Conservation (phyloP, 2,888 invertebrate species). For the Microctonus brassicae region DNA sequence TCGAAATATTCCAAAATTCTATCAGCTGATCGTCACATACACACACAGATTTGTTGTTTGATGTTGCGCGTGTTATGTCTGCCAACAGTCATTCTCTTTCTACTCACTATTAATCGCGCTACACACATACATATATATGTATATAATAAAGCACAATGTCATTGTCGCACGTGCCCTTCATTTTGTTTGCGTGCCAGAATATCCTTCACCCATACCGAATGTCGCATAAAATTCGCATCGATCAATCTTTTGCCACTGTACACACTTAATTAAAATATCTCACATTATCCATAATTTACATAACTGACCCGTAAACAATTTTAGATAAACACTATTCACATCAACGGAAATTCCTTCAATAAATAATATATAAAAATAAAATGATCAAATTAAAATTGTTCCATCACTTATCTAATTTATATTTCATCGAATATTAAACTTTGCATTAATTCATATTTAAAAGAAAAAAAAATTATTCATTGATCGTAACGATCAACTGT, state of each 20-base stretch:
- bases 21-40: conserved; percentile 27
- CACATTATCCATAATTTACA: neutral
- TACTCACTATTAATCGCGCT: conserved; percentile 12
- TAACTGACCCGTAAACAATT: neutral
- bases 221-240: conserved; percentile 4
- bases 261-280: conserved; percentile 15
- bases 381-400: too few relatives aligned
- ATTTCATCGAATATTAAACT: too few relatives aligned
- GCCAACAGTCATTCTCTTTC: neutral
- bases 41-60: neutral
- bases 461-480: too few relatives aligned
- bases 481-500: too few relatives aligned
- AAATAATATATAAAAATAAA: too few relatives aligned
- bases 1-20: neutral
- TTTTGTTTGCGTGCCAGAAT: conserved; percentile 3
- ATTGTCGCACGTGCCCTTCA: conserved; percentile 16
- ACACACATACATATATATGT: too few relatives aligned
- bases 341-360: too few relatives aligned
- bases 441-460: too few relatives aligned
- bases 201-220: neutral
- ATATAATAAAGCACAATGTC: conserved; percentile 21
- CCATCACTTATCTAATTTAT: too few relatives aligned
- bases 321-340: neutral
- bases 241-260: neutral
- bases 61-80: neutral